A percentile compares a stretch with the other conserved stretches of the same genome.
These are phyloP conservation scores for Struthidea cinerea DNA, from an alignment of 2,113 vertebrate genomes.

Conservation along the genomic window DNA sequence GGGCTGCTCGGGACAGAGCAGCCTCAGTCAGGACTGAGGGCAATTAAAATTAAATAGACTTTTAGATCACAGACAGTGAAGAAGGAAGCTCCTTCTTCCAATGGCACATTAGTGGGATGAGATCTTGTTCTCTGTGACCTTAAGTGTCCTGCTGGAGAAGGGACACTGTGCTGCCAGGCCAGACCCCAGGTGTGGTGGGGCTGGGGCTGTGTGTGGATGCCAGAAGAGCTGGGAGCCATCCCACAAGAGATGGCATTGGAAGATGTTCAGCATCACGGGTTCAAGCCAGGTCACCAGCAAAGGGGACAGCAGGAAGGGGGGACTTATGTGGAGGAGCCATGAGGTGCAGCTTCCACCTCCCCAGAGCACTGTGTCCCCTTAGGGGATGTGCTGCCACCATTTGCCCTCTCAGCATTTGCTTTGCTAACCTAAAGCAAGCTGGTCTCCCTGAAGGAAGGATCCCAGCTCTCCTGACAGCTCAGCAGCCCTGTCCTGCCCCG, in stretches of 20 bases:
- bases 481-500: not conserved
- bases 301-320: not conserved
- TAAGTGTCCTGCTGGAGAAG: not conserved
- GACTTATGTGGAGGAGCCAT: not conserved
- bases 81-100: not conserved
- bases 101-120: not conserved
- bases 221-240: not conserved
- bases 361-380: not conserved
- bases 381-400: not conserved
- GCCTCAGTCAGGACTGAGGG: not conserved
- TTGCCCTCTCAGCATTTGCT: not conserved
- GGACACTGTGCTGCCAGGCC: not conserved
- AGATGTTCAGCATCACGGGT: fast-evolving
- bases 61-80: not conserved
- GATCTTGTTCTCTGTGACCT: not conserved
- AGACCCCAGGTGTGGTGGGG: not conserved
- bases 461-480: not conserved
- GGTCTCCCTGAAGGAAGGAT: not conserved
- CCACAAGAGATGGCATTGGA: fast-evolving
- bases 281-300: not conserved
- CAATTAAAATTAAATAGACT: not conserved
- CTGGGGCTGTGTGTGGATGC: not conserved
- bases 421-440: not conserved
- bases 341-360: not conserved
- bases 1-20: not conserved